phyloP scores from a whole-genome alignment of 2,888 invertebrate genomes.

The Horisme vitalbata region DNA sequence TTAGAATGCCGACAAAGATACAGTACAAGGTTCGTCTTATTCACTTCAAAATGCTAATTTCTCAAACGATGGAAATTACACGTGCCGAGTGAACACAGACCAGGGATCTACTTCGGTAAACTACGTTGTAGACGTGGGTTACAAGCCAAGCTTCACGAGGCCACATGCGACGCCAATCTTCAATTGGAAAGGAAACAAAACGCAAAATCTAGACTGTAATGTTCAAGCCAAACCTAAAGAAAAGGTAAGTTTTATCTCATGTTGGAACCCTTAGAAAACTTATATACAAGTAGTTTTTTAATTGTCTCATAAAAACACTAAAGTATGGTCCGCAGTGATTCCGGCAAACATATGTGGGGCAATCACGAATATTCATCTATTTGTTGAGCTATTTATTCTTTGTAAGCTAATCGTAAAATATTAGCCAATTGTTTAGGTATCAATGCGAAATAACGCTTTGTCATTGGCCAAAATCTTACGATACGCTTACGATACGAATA shows the following conservation, averaged over 20 bases:
- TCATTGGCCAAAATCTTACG: too few species aligned
- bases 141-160: conserved; percentile 16
- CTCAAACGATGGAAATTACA: conserved; percentile 30
- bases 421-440: too few species aligned
- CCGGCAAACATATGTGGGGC: too few species aligned
- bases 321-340: background rate
- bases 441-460: too few species aligned
- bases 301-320: too few species aligned
- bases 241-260: conserved; percentile 14
- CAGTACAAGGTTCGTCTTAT: conserved; percentile 7
- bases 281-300: too few species aligned
- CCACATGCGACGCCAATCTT: background rate
- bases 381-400: too few species aligned
- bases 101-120: conserved; percentile 25
- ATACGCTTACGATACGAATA: too few species aligned
- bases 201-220: conserved; percentile 20
- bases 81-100: conserved; percentile 28
- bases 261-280: too few species aligned
- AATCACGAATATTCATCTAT: too few species aligned
- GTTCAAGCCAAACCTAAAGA: conserved; percentile 21
- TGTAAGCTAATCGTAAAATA: too few species aligned
- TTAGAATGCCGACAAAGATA: conserved; percentile 3
- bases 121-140: conserved; percentile 27
- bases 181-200: conserved; percentile 16
- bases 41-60: conserved; percentile 8